Conservation (phyloP, 2,113 vertebrate genomes). For the Falco punctatus region DNA sequence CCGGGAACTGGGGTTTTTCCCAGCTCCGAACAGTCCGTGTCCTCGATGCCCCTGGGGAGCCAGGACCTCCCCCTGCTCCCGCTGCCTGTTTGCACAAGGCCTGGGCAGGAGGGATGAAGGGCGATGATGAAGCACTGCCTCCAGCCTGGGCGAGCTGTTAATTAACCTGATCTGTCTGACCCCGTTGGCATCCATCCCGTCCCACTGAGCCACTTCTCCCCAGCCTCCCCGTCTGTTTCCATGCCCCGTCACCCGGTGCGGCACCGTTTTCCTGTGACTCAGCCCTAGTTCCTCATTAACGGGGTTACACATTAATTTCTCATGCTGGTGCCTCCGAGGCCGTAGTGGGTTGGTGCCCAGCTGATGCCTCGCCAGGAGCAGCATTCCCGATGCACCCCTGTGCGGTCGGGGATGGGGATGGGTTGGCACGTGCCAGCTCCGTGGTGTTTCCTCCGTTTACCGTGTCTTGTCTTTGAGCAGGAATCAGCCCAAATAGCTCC, state of each 20-base stretch:
- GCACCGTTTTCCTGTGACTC: constrained; percentile 49
- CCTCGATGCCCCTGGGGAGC: not conserved
- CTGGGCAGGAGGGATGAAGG: not conserved
- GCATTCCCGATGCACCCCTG: rapidly evolving
- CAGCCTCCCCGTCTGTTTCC: not conserved
- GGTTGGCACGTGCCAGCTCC: rapidly evolving
- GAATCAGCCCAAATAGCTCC: constrained; percentile 12
- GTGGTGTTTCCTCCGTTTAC: not conserved
- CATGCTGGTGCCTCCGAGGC: not conserved
- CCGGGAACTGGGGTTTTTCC: not conserved
- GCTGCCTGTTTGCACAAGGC: not conserved
- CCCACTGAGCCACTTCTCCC: not conserved
- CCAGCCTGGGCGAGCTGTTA: not conserved
- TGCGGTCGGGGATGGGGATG: not conserved
- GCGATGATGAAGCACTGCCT: not conserved
- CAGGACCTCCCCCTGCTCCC: not conserved
- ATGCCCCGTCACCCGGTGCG: not conserved
- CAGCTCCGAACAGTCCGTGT: not conserved
- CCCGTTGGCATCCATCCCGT: rapidly evolving
- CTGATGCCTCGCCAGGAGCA: rapidly evolving
- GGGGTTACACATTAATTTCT: not conserved
- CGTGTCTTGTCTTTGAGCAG: not conserved
- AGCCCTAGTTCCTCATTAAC: constrained; percentile 50
- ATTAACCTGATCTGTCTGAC: constrained; percentile 4
- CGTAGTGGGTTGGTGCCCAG: rapidly evolving